Evolutionary conservation across 2,113 vertebrate species (phyloP), one percentile per base, ranked within the genome.

Genomic region (Athene noctua): DNA sequence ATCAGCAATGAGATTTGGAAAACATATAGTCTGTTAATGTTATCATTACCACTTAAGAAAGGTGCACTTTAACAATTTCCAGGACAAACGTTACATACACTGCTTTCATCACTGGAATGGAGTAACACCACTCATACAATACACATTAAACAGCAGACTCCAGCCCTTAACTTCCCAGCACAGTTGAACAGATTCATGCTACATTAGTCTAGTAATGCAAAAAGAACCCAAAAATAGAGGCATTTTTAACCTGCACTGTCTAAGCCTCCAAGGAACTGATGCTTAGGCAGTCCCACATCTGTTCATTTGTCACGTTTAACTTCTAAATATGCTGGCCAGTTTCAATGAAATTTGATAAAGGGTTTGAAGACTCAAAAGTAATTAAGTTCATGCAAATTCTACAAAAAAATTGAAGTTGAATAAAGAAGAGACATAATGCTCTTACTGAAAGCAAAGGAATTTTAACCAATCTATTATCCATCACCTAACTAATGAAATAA

Each of bases 241-340:
- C 19, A 91, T 91, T 96, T 97, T 94, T 91, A 96, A 96, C 80
- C 75, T 77, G 84, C 62, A 91, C 74, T 79, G 36, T 75, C 38
- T 75, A 61, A 85, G 52, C 34, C 90, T 95, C 68, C 44, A 82
- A 83, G 80, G 90, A 96, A 96, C 94, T 91, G 90, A 96, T 62
- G 91, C 86, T 93, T 94, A 94, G 42, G 87, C 80, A 94, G 73
- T 73, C 66, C 36, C 77, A 89, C 96, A 96, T 96, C 93, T 96
- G 94, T 94, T 96, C 94, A 81, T 70, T 95, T 96, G 87, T 82
- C 95, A 96, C 55, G 87, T 75, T 87, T 79, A 71, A 79, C 80
- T 96, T 72, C 62, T 77, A 84, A 80, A 80, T 30, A 65, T 81
- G 61, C 61, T 75, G 73, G 47, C 73, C 73, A 87, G 62, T 87